Base-by-base conservation (phyloP, 2,113 vertebrate species). In the Panthera uncia region DNA sequence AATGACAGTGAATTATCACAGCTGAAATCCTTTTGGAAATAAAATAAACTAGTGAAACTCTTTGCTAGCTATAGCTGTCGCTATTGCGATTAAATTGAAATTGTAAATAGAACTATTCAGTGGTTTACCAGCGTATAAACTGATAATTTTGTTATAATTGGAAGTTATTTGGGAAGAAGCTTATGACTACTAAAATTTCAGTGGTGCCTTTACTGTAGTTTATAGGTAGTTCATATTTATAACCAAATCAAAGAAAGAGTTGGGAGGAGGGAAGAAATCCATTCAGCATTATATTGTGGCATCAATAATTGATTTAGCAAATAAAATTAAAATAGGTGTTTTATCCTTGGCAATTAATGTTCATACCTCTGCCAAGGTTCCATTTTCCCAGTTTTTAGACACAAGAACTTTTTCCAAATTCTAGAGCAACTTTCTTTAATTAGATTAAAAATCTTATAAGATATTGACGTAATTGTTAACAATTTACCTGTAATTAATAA, bases 351-450 rank as follows among this genome's bases (percentile, higher is more conserved):
- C 48, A 95, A 85, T 89, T 74, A 92, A 98, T 96, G 5, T 45
- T 88, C 9, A 38, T 21, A 12, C 1, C 94, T 98, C 15, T 96
- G 73, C 52, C 33, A 68, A 45, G 6, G 88, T 7, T 74, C 55
- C 41, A 69, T 94, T 78, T 98, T 92, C 63, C 52, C 83, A 97
- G 10, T 31, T 97, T 9, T 94, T 95, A 89, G 52, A 96, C 15
- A 50, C 18, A n/a, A 38, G 23, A 92, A 97, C 52, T 38, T 84
- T 68, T 96, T 97, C 61, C 81, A 91, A 97, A 92, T 92, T 97
- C 57, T 68, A 80, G 41, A 95, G 65, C 0, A 27, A 18, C 29
- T 96, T 98, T 98, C 31, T 81, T 97, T 97, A 98, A 98, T 84
- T 97, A 98, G 55, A 87, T 95, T 63, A 95, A 31, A 86, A 97